Percentiles rank a stretch among this genome's conserved stretches.
Evolutionary conservation across 2,888 invertebrate genomes (phyloP).

Genomic region (Megastigmus dorsalis): DNA sequence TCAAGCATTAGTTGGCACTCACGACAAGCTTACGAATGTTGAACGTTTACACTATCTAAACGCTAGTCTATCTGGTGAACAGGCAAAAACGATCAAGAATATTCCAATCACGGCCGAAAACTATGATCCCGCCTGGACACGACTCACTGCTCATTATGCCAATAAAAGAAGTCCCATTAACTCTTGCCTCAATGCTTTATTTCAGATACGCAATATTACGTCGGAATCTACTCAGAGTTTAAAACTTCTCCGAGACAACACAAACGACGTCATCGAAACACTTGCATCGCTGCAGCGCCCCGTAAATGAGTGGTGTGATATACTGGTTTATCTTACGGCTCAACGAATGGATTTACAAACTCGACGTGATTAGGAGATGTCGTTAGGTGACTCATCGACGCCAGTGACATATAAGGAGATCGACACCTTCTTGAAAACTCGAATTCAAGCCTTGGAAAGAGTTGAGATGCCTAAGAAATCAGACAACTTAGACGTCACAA

Average conservation of each 20-base stretch:
- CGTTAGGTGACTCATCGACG: background rate
- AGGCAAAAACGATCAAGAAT: background rate
- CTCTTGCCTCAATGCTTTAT: background rate
- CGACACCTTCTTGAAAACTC: background rate
- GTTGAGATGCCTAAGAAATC: background rate
- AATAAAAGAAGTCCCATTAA: background rate
- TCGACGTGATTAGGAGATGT: background rate
- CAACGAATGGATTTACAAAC: background rate
- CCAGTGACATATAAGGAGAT: background rate
- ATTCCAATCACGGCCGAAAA: background rate
- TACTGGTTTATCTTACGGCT: background rate
- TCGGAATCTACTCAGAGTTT: background rate
- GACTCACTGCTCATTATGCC: background rate
- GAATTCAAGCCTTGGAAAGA: background rate
- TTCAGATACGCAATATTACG: background rate
- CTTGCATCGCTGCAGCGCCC: background rate
- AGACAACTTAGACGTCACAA: no score
- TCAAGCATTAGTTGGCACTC: background rate
- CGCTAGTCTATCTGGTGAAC: background rate
- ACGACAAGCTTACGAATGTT: background rate
- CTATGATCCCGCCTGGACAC: background rate
- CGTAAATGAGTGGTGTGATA: background rate
- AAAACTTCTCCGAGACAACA: background rate
- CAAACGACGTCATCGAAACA: background rate
- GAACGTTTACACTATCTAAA: slow-evolving; percentile 2